Percentiles rank a stretch among this genome's conserved stretches.
Conservation (phyloP, 2,113 vertebrate genomes). For the Tretioscincus oriximinensis region DNA sequence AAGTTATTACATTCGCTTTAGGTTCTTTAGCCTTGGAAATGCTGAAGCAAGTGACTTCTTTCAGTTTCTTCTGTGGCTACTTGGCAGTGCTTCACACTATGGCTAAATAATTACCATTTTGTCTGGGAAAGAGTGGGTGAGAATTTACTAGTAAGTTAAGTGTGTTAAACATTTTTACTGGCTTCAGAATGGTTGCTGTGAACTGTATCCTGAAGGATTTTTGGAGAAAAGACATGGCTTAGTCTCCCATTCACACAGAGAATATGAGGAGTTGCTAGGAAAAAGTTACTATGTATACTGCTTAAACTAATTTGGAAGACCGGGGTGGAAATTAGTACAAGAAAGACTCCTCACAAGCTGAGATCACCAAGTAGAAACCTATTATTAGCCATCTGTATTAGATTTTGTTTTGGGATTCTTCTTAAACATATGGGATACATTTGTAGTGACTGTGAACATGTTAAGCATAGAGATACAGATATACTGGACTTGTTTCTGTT, state of each 20-base stretch:
- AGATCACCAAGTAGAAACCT: constrained; percentile 6
- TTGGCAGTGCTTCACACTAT: background rate
- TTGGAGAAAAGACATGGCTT: background rate
- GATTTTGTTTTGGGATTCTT: background rate
- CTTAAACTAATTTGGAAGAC: background rate
- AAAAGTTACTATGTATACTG: background rate
- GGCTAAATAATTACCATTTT: background rate
- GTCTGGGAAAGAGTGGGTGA: constrained; percentile 1
- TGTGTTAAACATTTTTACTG: background rate
- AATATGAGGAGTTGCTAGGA: background rate
- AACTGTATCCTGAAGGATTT: background rate
- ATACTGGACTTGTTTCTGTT: background rate
- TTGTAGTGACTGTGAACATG: no score
- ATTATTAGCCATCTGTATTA: constrained; percentile 6
- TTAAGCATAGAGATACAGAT: no score
- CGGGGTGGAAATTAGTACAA: background rate
- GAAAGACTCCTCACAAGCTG: background rate
- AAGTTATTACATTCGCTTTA: background rate
- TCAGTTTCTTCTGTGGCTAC: background rate
- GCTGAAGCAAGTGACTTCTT: background rate
- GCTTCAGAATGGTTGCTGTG: background rate
- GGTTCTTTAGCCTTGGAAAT: background rate
- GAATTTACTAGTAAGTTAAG: background rate
- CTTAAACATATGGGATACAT: background rate
- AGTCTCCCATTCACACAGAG: background rate